Evolutionary conservation across 2,113 vertebrate species (phyloP).

Genomic region (Mesoclemmys tuberculata): DNA sequence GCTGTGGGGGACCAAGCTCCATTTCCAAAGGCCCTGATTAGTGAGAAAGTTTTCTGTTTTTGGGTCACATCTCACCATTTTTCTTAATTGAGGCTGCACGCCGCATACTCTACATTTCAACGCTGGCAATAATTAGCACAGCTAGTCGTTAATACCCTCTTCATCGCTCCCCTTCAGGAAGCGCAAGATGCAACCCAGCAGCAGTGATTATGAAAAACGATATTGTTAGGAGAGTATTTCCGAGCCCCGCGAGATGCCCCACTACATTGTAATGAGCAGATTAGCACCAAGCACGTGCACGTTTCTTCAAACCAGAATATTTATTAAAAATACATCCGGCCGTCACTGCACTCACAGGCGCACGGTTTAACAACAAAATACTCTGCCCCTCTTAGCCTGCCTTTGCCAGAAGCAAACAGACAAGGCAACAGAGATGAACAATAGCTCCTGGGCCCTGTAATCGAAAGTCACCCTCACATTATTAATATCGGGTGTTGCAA

Average conservation of each 20-base stretch:
- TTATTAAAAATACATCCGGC: conserved; percentile 66
- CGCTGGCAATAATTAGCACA: conserved; percentile 63
- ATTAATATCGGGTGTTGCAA: background rate
- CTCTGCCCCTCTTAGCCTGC: background rate
- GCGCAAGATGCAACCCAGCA: conserved; percentile 25
- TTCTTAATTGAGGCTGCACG: conserved; percentile 22
- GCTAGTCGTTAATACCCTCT: conserved; percentile 48
- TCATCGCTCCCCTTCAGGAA: conserved; percentile 64
- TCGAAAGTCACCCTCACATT: background rate
- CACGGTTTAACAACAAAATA: background rate
- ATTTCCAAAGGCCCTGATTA: background rate
- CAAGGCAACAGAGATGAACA: background rate
- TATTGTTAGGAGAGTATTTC: background rate
- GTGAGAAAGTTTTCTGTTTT: background rate
- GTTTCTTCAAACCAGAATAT: conserved; percentile 27
- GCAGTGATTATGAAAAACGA: background rate
- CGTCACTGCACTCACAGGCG: background rate
- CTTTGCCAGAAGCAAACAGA: conserved; percentile 36
- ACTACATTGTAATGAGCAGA: conserved; percentile 17
- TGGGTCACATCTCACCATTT: background rate
- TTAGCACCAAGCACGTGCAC: conserved; percentile 26
- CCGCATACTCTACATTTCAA: conserved; percentile 60
- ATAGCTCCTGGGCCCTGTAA: background rate
- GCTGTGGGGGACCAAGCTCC: background rate
- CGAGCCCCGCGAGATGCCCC: background rate